Percentiles rank a stretch among this genome's conserved stretches.
These are phyloP conservation scores for Rhagonycha lutea DNA, from an alignment of 2,888 invertebrate genomes.

Conservation along the genomic window DNA sequence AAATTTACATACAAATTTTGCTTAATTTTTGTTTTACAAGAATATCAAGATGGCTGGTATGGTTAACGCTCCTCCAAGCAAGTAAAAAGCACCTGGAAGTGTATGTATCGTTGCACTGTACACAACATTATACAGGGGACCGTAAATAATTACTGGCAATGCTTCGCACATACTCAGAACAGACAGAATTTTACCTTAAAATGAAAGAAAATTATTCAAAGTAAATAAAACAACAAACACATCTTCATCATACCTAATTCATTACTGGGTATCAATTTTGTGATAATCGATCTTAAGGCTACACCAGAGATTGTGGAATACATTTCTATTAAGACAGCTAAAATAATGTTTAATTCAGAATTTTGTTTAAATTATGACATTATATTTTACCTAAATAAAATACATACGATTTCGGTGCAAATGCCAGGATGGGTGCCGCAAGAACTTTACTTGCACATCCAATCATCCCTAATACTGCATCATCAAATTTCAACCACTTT, in stretches of 20 bases:
- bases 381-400: slow-evolving; percentile 7
- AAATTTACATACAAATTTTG: neutral
- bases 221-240: neutral
- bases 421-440: neutral
- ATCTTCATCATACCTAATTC: neutral
- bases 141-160: neutral
- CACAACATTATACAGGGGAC: neutral
- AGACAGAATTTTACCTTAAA: neutral
- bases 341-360: neutral
- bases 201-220: neutral
- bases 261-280: neutral
- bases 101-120: neutral
- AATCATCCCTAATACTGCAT: neutral
- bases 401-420: neutral
- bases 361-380: neutral
- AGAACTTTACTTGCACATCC: neutral
- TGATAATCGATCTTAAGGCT: neutral
- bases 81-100: neutral
- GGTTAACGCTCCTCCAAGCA: neutral
- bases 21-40: neutral
- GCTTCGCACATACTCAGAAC: neutral
- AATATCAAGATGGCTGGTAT: neutral
- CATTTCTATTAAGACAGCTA: neutral
- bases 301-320: neutral
- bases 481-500: slow-evolving; percentile 5